phyloP scores from a whole-genome alignment of 2,888 invertebrate genomes.

The Tiliacea citrago region DNA sequence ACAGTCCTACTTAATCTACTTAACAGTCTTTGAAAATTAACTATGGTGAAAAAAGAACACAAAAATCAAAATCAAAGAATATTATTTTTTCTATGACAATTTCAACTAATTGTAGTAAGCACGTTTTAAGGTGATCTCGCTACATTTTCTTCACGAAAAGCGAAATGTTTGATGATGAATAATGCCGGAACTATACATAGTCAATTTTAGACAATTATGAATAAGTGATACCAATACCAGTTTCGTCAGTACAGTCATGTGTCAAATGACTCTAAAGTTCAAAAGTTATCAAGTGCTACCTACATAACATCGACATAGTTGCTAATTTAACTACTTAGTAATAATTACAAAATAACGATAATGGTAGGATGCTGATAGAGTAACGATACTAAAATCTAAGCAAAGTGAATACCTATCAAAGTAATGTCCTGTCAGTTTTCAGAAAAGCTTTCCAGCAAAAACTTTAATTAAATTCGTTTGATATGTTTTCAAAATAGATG shows the following conservation, averaged over 20 bases:
- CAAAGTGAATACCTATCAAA: neutral
- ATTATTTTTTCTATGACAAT: neutral
- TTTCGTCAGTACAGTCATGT: constrained; percentile 48
- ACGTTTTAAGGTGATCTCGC: too few species aligned
- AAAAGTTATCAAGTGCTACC: constrained; percentile 35
- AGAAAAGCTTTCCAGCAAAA: neutral
- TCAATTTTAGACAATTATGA: neutral
- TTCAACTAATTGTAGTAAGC: neutral
- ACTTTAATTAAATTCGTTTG: neutral
- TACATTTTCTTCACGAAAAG: neutral
- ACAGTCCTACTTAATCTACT: too few species aligned
- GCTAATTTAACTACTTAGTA: constrained; percentile 15
- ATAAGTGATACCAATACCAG: constrained; percentile 38
- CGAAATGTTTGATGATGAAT: neutral
- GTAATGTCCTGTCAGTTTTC: neutral
- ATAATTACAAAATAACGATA: constrained; percentile 8
- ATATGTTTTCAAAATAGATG: neutral
- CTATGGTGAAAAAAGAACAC: neutral
- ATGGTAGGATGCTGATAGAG: neutral
- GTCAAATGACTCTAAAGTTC: constrained; percentile 26
- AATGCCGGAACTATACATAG: constrained; percentile 5
- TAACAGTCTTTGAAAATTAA: neutral
- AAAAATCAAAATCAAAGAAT: neutral
- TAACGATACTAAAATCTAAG: neutral
- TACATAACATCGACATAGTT: constrained; percentile 6